Percentiles rank a stretch among this genome's conserved stretches.
These are phyloP conservation scores for Ridgeia piscesae DNA, from an alignment of 1,140 invertebrate genomes.

Conservation along the genomic window DNA sequence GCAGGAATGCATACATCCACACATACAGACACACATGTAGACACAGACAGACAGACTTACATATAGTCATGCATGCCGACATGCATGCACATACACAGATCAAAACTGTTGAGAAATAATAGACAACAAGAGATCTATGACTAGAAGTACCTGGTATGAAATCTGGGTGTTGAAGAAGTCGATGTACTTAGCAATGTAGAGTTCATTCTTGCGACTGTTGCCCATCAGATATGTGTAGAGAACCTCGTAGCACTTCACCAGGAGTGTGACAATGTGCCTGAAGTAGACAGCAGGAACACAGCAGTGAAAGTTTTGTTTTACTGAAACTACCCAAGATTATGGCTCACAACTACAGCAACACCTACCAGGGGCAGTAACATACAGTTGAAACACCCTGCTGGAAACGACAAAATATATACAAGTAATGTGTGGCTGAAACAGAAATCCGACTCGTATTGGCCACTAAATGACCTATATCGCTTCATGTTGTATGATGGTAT, in stretches of 20 bases:
- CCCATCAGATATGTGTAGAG: slow-evolving; percentile 56
- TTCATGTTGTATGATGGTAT: not conserved
- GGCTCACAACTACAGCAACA: not conserved
- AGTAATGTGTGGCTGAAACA: not conserved
- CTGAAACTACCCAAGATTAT: not conserved
- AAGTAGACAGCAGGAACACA: not conserved
- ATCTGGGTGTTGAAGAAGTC: slow-evolving; percentile 34
- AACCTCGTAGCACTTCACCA: slow-evolving; percentile 54
- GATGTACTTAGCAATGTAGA: slow-evolving; percentile 36
- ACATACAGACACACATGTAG: no score
- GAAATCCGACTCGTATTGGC: not conserved
- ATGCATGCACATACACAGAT: no score
- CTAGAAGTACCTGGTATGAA: slow-evolving; percentile 24
- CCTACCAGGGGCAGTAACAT: not conserved
- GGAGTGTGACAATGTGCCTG: slow-evolving; percentile 44
- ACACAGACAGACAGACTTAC: no score
- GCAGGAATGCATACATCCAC: no score
- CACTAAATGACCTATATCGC: not conserved
- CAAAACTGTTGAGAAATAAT: not conserved
- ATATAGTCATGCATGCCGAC: no score
- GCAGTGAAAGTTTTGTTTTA: not conserved
- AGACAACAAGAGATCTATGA: not conserved
- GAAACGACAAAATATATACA: not conserved
- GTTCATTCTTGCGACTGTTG: slow-evolving; percentile 33
- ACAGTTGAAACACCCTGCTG: not conserved